Percentiles rank a stretch among this genome's conserved stretches.
Evolutionary conservation across 23 tunicate genomes (phyloP).

Genomic region (Diplosoma virens): DNA sequence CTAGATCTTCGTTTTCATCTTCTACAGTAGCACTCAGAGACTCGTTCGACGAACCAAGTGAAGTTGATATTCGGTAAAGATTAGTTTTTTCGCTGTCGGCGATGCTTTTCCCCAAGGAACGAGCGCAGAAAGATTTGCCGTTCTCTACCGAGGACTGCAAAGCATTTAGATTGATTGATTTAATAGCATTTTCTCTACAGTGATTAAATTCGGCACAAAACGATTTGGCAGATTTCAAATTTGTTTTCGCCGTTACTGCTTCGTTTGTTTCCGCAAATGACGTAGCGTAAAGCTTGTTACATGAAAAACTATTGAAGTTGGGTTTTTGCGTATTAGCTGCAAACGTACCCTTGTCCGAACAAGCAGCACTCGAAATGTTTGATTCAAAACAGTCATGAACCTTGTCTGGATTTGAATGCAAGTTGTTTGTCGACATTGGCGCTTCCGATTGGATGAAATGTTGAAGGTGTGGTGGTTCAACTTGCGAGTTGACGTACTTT

Average conservation of each 20-base stretch:
- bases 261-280: neutral
- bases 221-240: too few species aligned
- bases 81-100: neutral
- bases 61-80: constrained; percentile 18
- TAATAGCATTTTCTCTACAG: too few species aligned
- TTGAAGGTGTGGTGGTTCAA: neutral
- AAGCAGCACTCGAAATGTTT: too few species aligned
- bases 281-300: neutral
- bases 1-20: neutral
- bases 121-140: neutral
- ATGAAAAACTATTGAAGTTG: neutral
- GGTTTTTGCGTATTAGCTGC: too few species aligned
- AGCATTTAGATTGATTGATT: too few species aligned
- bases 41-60: constrained; percentile 26
- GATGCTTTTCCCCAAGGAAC: neutral
- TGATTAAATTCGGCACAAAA: too few species aligned
- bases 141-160: neutral
- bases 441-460: neutral
- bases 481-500: constrained; percentile 18
- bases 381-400: neutral
- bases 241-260: neutral
- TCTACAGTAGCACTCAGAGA: neutral
- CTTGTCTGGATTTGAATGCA: neutral
- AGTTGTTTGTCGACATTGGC: neutral
- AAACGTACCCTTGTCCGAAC: too few species aligned